Evolutionary conservation across 2,888 invertebrate species (phyloP), one percentile per base, ranked within the genome.

Genomic region (Eucera pruinosa): DNA sequence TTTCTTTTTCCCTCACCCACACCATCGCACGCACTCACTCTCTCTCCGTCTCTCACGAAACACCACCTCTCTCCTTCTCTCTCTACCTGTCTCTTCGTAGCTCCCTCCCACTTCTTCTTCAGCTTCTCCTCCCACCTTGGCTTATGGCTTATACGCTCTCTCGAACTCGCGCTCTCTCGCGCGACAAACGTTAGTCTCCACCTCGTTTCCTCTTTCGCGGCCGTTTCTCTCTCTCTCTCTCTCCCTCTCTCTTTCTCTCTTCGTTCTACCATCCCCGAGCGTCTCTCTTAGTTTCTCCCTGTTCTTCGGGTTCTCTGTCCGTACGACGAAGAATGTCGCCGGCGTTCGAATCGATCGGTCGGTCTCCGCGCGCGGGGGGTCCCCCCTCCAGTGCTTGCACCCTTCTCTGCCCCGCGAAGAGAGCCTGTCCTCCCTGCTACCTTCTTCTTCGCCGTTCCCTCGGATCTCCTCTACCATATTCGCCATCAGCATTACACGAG

Each of bases 401-500:
- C 62, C 73, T 65, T 20, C 67, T 71, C 55, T 54, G 57, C 27
- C 50, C 55, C 55, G 45, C 68, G 43, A 60, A 61, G 55, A 52
- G 62, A 72, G 25, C 65, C 77, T 80, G 66, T 78, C 78, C 79
- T 74, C 79, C 79, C 78, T 69, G 60, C 79, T 81, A 58, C 71
- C 76, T 71, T 75, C 85, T 80, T 78, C 76, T 75, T 76, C 75
- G 78, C 81, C 77, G 82, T 84, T 80, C 81, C 83, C 82, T 79
- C 78, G 71, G 68, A 84, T 84, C 83, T 85, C 83, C 80, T 82
- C 83, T 81, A 86, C 89, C 87, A 87, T 89, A 88, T 90, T 90
- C 90, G 89, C 90, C 89, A 90, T 90, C 91, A 87, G 89, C 88
- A 87, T 89, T 90, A 89, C 88, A 89, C 88, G 85, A 87, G 89